Evolutionary conservation across 2,113 vertebrate species (phyloP).

Genomic region (Archocentrus centrarchus): DNA sequence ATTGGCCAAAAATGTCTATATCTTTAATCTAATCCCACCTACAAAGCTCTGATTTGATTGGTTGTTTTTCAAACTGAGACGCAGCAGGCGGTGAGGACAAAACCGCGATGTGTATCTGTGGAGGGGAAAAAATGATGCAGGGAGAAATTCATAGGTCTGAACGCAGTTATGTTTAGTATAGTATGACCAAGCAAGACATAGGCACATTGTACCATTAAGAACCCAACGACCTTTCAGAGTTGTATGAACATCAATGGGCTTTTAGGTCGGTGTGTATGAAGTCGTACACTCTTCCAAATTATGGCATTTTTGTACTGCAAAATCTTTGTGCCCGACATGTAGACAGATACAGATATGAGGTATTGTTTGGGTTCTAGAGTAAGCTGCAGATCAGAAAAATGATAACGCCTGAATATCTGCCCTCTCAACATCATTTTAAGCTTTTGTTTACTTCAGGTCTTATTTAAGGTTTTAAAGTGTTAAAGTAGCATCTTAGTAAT

Average conservation of each 20-base stretch:
- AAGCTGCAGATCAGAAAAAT: neutral
- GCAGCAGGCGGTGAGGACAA: neutral
- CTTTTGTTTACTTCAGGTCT: neutral
- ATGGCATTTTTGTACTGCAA: neutral
- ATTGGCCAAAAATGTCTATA: neutral
- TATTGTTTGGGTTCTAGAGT: neutral
- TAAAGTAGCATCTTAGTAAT: neutral
- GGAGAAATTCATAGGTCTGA: neutral
- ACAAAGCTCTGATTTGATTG: neutral
- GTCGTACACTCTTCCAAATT: rapidly evolving
- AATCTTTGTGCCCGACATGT: neutral
- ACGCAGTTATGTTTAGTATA: neutral
- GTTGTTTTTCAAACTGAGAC: neutral
- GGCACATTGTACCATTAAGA: neutral
- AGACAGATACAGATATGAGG: neutral
- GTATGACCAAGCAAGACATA: neutral
- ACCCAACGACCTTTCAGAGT: neutral
- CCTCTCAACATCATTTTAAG: neutral
- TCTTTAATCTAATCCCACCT: neutral
- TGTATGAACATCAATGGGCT: neutral
- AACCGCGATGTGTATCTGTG: neutral
- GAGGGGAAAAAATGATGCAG: neutral
- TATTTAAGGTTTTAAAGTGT: neutral
- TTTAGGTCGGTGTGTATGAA: neutral
- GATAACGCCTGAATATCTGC: neutral